Evolutionary conservation across 1,140 invertebrate species (phyloP).

Genomic region (Trigoniulus corallinus): DNA sequence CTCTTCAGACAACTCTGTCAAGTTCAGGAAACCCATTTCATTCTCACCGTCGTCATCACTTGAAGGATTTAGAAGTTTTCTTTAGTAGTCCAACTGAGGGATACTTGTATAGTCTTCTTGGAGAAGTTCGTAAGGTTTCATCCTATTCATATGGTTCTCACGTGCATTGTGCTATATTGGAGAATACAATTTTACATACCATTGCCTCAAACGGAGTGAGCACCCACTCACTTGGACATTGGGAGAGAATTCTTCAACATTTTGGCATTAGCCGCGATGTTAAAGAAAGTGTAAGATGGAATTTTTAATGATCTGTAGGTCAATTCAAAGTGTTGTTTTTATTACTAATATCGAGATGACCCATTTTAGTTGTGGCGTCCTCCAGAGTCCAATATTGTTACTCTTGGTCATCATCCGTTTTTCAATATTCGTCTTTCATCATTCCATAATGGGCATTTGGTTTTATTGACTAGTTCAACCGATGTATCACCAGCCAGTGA

Average conservation of each 20-base stretch:
- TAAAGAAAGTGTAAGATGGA: neutral
- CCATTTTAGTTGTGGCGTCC: constrained; percentile 35
- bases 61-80: constrained; percentile 8
- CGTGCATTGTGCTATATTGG: constrained; percentile 43
- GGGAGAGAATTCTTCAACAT: constrained; percentile 25
- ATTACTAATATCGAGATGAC: constrained; percentile 1
- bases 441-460: constrained; percentile 39
- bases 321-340: constrained; percentile 13
- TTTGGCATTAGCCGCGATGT: constrained; percentile 11
- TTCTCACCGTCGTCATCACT: neutral
- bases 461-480: constrained; percentile 39
- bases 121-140: constrained; percentile 12
- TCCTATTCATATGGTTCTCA: constrained; percentile 52
- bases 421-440: constrained; percentile 47
- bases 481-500: constrained; percentile 31
- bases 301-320: too few relatives aligned
- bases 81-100: constrained; percentile 38
- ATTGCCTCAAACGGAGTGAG: constrained; percentile 58
- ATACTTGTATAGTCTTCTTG: constrained; percentile 37
- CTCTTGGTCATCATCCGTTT: constrained; percentile 53
- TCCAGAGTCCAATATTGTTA: constrained; percentile 43
- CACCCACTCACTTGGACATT: constrained; percentile 50
- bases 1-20: neutral
- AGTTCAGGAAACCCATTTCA: neutral
- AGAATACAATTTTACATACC: constrained; percentile 50